A percentile compares a stretch with the other conserved stretches of the same genome.
phyloP scores from a whole-genome alignment of 2,113 vertebrate species.

The Zosterops japonicus region DNA sequence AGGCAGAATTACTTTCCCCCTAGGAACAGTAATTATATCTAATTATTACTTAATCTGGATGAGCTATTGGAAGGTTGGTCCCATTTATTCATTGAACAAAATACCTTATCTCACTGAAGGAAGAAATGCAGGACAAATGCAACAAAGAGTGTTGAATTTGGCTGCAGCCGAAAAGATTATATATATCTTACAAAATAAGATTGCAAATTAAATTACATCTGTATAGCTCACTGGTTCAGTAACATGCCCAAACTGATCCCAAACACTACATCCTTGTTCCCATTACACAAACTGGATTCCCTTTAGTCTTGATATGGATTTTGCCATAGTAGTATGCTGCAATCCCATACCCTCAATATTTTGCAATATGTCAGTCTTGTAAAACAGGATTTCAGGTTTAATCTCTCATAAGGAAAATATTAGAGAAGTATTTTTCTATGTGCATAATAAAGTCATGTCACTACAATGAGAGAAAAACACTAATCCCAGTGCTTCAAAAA shows the following conservation, averaged over 20 bases:
- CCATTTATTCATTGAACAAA: constrained; percentile 8
- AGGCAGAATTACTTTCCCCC: constrained; percentile 23
- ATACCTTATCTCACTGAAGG: background rate
- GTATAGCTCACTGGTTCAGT: background rate
- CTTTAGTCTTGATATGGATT: background rate
- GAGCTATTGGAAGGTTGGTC: constrained; percentile 31
- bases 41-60: constrained; percentile 61
- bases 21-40: constrained; percentile 49
- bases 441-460: background rate
- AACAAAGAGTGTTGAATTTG: background rate
- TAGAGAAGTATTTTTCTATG: background rate
- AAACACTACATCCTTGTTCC: background rate
- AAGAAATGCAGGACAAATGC: background rate
- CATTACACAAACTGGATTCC: background rate
- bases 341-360: background rate
- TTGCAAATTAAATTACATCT: background rate
- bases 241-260: background rate
- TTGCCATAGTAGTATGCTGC: background rate
- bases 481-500: background rate
- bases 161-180: background rate
- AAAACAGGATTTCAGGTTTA: background rate
- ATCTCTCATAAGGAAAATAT: background rate
- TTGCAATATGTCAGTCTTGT: background rate
- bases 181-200: background rate
- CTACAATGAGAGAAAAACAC: background rate